phyloP scores from a whole-genome alignment of 2,113 vertebrate genomes.

The Vombatus ursinus region DNA sequence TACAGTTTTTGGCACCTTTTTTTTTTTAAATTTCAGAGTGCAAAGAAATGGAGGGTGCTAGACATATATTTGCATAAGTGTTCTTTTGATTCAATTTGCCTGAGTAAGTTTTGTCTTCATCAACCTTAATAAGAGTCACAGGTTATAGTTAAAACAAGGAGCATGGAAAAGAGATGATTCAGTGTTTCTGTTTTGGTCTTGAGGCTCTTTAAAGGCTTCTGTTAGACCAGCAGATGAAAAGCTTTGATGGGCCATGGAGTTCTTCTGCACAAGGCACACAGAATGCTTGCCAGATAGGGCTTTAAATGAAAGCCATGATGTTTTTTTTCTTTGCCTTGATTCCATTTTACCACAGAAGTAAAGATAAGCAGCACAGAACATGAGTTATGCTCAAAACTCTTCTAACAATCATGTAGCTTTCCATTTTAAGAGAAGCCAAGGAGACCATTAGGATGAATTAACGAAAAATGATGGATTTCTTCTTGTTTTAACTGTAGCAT shows the following conservation, averaged over 20 bases:
- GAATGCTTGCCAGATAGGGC: background rate
- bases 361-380: background rate
- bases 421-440: background rate
- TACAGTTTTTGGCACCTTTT: background rate
- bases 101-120: background rate
- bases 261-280: background rate
- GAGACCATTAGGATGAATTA: background rate
- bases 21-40: conserved; percentile 1
- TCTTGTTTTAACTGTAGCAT: background rate
- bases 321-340: background rate
- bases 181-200: background rate
- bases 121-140: conserved; percentile 7
- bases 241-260: background rate
- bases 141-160: conserved; percentile 10
- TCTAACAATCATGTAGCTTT: conserved; percentile 2
- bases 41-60: background rate
- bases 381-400: background rate
- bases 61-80: background rate
- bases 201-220: background rate
- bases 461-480: conserved; percentile 35
- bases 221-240: background rate
- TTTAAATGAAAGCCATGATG: conserved; percentile 14
- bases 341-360: conserved; percentile 21
- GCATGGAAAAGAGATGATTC: background rate
- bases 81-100: conserved; percentile 41